A percentile compares a stretch with the other conserved stretches of the same genome.
Conservation (phyloP, 2,888 invertebrate genomes). For the Polydesmus complanatus region DNA sequence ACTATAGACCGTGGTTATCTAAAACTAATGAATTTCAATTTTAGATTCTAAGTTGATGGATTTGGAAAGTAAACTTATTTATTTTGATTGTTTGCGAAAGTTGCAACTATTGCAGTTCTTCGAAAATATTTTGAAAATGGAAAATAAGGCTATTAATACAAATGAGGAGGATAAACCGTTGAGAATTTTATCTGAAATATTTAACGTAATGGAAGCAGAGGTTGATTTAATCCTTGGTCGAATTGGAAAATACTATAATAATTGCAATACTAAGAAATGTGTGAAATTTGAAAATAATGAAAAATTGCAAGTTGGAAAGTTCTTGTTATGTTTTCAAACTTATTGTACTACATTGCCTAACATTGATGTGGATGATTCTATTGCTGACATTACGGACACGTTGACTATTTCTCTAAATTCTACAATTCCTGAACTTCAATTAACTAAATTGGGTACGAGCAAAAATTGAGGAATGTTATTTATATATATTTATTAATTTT, state of each 20-base stretch:
- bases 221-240: constrained; percentile 30
- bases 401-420: neutral
- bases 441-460: neutral
- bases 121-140: constrained; percentile 23
- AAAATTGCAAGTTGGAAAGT: constrained; percentile 1
- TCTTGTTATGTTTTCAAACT: constrained; percentile 14
- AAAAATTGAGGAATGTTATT: too few species aligned
- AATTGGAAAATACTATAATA: constrained; percentile 21
- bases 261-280: constrained; percentile 21
- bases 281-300: neutral
- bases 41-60: constrained; percentile 27
- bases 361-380: neutral
- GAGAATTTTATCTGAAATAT: constrained; percentile 24
- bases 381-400: neutral
- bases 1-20: neutral
- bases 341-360: constrained; percentile 1
- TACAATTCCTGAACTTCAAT: neutral
- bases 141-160: neutral
- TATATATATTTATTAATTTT: too few species aligned
- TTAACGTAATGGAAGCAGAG: constrained; percentile 32
- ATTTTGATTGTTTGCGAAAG: constrained; percentile 29
- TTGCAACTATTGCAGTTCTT: constrained; percentile 29
- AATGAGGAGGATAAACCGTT: neutral
- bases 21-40: neutral
- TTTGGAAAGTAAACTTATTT: constrained; percentile 30